Base-by-base conservation (phyloP, 1,140 invertebrate genomes). In the Liolophura sinensis region DNA sequence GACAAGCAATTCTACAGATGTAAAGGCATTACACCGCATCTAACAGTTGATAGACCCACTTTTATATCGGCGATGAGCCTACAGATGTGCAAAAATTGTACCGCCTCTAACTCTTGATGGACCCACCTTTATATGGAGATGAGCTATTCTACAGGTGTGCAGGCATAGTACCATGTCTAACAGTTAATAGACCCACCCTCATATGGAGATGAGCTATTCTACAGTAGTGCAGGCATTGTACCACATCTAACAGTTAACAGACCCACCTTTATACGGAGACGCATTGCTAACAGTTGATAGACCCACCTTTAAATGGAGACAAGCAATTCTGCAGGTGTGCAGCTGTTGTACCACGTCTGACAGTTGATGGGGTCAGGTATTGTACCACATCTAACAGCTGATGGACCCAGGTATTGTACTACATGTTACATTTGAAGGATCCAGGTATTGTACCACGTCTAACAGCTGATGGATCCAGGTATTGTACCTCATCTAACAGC, bases 321-420 rank as follows among this genome's bases (percentile, higher is more conserved):
- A n/a, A n/a, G n/a, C n/a, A n/a, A n/a, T n/a, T n/a, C n/a, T n/a
- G n/a, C n/a, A n/a, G n/a, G n/a, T n/a, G n/a, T n/a, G n/a, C n/a
- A n/a, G n/a, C n/a, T n/a, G n/a, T n/a, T n/a, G n/a, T n/a, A n/a
- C n/a, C n/a, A n/a, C n/a, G n/a, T n/a, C n/a, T n/a, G n/a, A n/a
- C n/a, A n/a, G n/a, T n/a, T n/a, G n/a, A n/a, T n/a, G n/a, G n/a
- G n/a, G n/a, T n/a, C n/a, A n/a, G n/a, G n/a, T n/a, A n/a, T n/a
- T n/a, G n/a, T n/a, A n/a, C n/a, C n/a, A n/a, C 92, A 18, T 89
- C 89, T 22, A 93, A 85, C n/a, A 93, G 78, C 74, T 93, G 92
- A 47, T 81, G 82, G 0, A 89, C 87, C n/a, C n/a, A n/a, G n/a
- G n/a, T n/a, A n/a, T n/a, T n/a, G n/a, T n/a, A n/a, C n/a, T n/a